These are phyloP conservation scores for Siniperca scherzeri DNA, from an alignment of 2,797 vertebrate genomes.

Conservation along the genomic window DNA sequence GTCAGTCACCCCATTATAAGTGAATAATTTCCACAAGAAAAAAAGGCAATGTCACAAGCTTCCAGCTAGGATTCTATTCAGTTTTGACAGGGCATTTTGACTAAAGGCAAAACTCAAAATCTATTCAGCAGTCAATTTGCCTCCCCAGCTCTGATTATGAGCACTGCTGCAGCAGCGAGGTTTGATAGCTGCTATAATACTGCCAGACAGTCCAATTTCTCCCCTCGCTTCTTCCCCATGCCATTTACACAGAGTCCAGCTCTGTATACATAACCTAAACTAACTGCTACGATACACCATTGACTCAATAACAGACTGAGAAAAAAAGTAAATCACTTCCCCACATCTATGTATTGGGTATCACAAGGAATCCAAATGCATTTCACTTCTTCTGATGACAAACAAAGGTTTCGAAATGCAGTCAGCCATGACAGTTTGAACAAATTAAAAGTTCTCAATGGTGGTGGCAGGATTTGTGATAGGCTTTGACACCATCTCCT, in stretches of 20 bases:
- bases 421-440: constrained; percentile 64
- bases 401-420: constrained; percentile 72
- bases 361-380: constrained; percentile 62
- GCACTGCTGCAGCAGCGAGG: constrained; percentile 62
- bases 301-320: constrained; percentile 54
- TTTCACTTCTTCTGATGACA: constrained; percentile 65
- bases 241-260: constrained; percentile 45
- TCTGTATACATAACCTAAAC: constrained; percentile 64
- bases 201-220: constrained; percentile 76
- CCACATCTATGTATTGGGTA: constrained; percentile 50
- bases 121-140: constrained; percentile 80
- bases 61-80: constrained; percentile 58
- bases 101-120: constrained; percentile 67
- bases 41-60: constrained; percentile 48
- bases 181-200: constrained; percentile 80
- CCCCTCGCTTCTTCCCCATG: constrained; percentile 46
- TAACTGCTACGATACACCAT: constrained; percentile 62
- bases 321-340: constrained; percentile 58
- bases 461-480: constrained; percentile 55
- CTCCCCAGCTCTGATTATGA: constrained; percentile 75
- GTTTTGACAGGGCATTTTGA: constrained; percentile 69
- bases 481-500: constrained; percentile 70
- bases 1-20: constrained; percentile 64
- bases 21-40: constrained; percentile 59
- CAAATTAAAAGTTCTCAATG: constrained; percentile 81